A percentile compares a stretch with the other conserved stretches of the same genome.
phyloP scores from a whole-genome alignment of 1,140 invertebrate genomes.

The Prorops nasuta region DNA sequence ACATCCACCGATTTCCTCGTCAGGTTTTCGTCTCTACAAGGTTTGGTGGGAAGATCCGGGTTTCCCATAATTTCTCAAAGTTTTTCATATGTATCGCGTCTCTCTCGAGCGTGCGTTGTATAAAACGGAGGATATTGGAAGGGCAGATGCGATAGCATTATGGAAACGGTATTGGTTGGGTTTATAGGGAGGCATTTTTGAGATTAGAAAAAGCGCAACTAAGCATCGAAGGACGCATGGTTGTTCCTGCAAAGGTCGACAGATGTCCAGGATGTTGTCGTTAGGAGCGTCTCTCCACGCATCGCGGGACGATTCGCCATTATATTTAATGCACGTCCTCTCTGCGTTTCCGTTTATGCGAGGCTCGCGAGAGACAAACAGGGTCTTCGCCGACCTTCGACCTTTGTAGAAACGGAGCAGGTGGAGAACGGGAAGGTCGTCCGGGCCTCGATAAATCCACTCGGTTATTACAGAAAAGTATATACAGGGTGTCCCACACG shows the following conservation, averaged over 20 bases:
- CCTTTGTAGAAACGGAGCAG: background rate
- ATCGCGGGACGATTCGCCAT: background rate
- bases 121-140: constrained; percentile 53
- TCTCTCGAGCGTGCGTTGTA: too few species aligned
- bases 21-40: too few species aligned
- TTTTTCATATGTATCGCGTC: too few species aligned
- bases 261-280: constrained; percentile 48
- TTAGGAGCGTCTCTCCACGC: constrained; percentile 31
- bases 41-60: too few species aligned
- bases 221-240: constrained; percentile 8
- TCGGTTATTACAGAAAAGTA: too few species aligned
- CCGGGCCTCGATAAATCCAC: too few species aligned
- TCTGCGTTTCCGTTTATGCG: background rate
- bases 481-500: too few species aligned
- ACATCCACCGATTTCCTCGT: too few species aligned
- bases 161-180: constrained; percentile 39
- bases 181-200: constrained; percentile 25
- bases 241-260: constrained; percentile 23
- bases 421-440: background rate
- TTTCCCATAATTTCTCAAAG: too few species aligned
- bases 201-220: constrained; percentile 4
- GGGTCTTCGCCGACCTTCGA: background rate
- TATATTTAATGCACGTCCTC: background rate
- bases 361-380: background rate
- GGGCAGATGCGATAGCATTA: constrained; percentile 49